Percentiles rank a stretch among this genome's conserved stretches.
Conservation (phyloP, 2,888 invertebrate genomes). For the Caenorhabditis sulstoni region DNA sequence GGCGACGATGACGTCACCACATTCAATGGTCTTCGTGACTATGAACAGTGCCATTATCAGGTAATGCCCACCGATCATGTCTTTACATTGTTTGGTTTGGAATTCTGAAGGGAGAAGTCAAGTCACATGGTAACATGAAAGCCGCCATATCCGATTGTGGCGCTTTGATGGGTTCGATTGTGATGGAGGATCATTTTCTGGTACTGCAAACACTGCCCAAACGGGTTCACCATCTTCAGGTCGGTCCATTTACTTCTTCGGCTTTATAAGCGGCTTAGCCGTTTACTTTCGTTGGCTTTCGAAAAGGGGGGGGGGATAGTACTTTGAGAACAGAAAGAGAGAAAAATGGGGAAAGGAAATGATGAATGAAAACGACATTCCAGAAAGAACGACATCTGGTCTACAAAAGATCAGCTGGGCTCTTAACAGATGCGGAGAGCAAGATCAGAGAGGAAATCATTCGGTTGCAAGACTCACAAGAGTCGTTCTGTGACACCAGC, state of each 20-base stretch:
- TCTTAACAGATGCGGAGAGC: constrained; percentile 68
- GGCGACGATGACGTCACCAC: constrained; percentile 61
- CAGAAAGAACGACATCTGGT: constrained; percentile 77
- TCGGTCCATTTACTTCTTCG: constrained; percentile 4
- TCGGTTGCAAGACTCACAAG: constrained; percentile 66
- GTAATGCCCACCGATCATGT: constrained; percentile 27
- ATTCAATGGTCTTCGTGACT: constrained; percentile 64
- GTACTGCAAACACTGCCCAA: constrained; percentile 78
- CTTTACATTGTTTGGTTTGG: no score
- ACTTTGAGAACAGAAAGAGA: neutral
- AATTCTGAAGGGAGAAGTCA: constrained; percentile 57
- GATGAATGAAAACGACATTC: constrained; percentile 16
- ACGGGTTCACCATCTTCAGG: constrained; percentile 68
- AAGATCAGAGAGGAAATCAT: constrained; percentile 67
- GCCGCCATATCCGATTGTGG: constrained; percentile 79
- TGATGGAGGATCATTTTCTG: constrained; percentile 79
- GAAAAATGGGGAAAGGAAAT: no score
- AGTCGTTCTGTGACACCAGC: constrained; percentile 79
- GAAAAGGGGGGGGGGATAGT: neutral
- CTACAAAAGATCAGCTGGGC: constrained; percentile 75
- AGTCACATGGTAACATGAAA: constrained; percentile 67
- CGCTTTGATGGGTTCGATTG: constrained; percentile 76
- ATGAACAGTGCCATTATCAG: constrained; percentile 74
- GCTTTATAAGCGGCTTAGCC: constrained; percentile 32
- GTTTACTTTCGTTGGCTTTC: constrained; percentile 16